Percentiles rank a stretch among this genome's conserved stretches.
Conservation (phyloP, 2,113 vertebrate species). For the Corythaixoides concolor region DNA sequence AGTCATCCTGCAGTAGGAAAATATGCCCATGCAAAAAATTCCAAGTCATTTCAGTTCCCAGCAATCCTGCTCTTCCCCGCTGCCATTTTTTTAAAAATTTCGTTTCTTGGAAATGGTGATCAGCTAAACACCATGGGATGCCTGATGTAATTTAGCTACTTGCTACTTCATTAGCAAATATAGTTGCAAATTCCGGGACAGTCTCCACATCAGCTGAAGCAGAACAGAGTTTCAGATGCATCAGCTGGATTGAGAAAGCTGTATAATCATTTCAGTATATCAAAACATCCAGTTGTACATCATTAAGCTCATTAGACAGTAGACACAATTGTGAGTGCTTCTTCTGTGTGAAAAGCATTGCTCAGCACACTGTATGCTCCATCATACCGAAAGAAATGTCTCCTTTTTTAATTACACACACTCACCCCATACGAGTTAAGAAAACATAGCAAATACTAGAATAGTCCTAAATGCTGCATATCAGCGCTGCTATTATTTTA, state of each 20-base stretch:
- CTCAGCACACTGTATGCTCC: neutral
- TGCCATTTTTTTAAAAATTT: neutral
- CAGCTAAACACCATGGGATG: neutral
- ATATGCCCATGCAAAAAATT: neutral
- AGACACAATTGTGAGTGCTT: neutral
- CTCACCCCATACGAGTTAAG: neutral
- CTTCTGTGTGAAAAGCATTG: neutral
- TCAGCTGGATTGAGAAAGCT: neutral
- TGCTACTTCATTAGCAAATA: neutral
- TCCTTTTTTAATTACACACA: neutral
- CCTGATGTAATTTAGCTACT: neutral
- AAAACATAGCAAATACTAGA: neutral
- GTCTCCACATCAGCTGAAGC: neutral
- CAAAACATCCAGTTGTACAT: neutral
- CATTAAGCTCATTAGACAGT: neutral
- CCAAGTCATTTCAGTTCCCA: neutral
- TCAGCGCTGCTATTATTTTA: neutral
- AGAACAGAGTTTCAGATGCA: neutral
- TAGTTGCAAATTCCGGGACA: neutral
- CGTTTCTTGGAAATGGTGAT: neutral
- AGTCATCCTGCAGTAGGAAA: conserved; percentile 69
- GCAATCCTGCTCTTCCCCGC: neutral
- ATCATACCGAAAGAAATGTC: neutral
- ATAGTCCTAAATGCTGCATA: neutral
- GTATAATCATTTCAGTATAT: neutral